Conservation (phyloP, 2,888 invertebrate genomes). For the Thysanoteuthis rhombus region DNA sequence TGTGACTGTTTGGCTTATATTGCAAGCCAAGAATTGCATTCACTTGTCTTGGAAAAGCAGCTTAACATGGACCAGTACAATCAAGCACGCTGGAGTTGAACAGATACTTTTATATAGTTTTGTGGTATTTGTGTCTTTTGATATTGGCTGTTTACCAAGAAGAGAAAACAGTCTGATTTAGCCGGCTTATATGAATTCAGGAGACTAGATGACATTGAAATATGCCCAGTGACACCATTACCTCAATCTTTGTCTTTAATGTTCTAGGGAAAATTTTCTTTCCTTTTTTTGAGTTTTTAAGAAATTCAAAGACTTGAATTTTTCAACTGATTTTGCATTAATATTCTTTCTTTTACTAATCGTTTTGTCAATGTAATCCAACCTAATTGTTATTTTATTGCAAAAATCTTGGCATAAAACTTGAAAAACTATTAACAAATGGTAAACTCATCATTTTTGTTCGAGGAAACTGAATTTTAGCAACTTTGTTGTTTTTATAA, state of each 20-base stretch:
- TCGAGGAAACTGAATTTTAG: too few species aligned
- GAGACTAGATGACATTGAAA: background rate
- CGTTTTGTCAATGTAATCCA: too few species aligned
- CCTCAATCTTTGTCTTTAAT: background rate
- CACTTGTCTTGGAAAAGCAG: background rate
- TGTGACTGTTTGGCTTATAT: background rate
- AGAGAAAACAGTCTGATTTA: background rate
- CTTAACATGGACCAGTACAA: constrained; percentile 12
- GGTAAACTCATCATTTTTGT: too few species aligned
- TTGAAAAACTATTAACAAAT: too few species aligned
- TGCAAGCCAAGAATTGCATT: background rate
- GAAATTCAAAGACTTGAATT: background rate
- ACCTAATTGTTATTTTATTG: too few species aligned
- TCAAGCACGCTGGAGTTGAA: too few species aligned
- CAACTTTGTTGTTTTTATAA: too few species aligned
- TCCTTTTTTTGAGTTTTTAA: background rate
- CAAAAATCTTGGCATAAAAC: too few species aligned
- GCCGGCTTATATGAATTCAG: background rate
- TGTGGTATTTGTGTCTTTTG: background rate
- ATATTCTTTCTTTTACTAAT: too few species aligned
- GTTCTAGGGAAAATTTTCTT: background rate
- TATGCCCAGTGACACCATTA: background rate
- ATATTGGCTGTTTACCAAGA: background rate
- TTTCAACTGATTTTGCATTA: too few species aligned
- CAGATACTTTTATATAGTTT: background rate